Evolutionary conservation across 2,113 vertebrate species (phyloP).

Genomic region (Lagopus leucura): DNA sequence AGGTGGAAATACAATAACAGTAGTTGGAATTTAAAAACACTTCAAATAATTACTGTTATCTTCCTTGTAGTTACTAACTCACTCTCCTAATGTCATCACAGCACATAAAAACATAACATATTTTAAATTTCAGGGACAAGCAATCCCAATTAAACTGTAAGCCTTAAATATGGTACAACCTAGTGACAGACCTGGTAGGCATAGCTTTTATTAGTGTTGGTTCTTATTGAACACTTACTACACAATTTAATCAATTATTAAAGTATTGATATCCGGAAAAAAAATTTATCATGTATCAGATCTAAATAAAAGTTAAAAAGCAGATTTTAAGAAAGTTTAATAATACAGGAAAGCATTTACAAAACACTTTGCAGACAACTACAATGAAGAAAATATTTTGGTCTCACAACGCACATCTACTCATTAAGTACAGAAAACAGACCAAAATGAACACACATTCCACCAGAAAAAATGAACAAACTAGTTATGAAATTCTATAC

Average conservation of each 20-base stretch:
- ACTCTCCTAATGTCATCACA: background rate
- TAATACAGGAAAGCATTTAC: slow-evolving; percentile 45
- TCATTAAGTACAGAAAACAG: slow-evolving; percentile 63
- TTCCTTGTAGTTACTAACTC: background rate
- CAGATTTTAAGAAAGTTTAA: slow-evolving; percentile 31
- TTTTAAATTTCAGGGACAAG: background rate
- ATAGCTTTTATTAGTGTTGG: background rate
- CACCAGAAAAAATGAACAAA: slow-evolving; percentile 70
- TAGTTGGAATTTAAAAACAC: background rate
- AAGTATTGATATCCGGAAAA: slow-evolving; percentile 10
- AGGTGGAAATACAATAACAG: background rate
- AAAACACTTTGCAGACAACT: slow-evolving; percentile 50
- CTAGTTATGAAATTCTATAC: slow-evolving; percentile 73
- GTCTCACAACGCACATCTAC: background rate
- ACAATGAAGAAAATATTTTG: slow-evolving; percentile 43
- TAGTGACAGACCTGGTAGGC: background rate
- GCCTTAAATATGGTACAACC: background rate
- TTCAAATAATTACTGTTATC: background rate
- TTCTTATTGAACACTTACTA: background rate
- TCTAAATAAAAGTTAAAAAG: slow-evolving; percentile 30
- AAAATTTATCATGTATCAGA: background rate
- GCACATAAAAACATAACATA: background rate
- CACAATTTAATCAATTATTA: slow-evolving; percentile 4
- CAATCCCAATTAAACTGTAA: background rate
- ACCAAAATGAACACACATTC: slow-evolving; percentile 60